These are phyloP conservation scores for Ornithorhynchus anatinus DNA, from an alignment of 2,113 vertebrate genomes.

Conservation along the genomic window DNA sequence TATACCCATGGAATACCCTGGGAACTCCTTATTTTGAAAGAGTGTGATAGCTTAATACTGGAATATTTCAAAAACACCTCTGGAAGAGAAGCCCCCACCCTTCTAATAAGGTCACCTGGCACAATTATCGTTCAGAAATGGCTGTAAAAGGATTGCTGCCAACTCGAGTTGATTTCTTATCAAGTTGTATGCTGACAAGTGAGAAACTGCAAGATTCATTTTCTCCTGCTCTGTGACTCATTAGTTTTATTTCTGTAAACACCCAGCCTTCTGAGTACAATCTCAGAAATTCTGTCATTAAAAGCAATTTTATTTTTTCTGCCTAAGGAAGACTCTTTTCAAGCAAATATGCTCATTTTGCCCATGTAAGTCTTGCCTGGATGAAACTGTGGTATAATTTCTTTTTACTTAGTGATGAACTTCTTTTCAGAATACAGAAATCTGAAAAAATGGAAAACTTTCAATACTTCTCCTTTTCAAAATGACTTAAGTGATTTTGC, in stretches of 20 bases:
- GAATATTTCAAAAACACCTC: conserved; percentile 62
- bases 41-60: conserved; percentile 49
- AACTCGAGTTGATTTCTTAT: conserved; percentile 28
- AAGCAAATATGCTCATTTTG: conserved; percentile 30
- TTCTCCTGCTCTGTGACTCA: conserved; percentile 51
- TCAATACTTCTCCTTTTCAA: conserved; percentile 5
- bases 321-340: conserved; percentile 32
- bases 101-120: conserved; percentile 45
- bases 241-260: conserved; percentile 58
- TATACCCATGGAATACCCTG: conserved; percentile 15
- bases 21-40: conserved; percentile 37
- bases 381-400: conserved; percentile 43
- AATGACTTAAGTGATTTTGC: conserved; percentile 32
- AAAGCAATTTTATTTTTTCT: conserved; percentile 48
- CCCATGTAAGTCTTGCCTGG: neutral
- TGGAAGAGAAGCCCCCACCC: conserved; percentile 21
- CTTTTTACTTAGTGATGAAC: conserved; percentile 45
- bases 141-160: conserved; percentile 12
- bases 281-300: conserved; percentile 51
- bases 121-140: conserved; percentile 32
- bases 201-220: conserved; percentile 34
- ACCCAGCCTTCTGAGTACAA: conserved; percentile 26
- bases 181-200: conserved; percentile 43
- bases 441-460: conserved; percentile 24
- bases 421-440: conserved; percentile 9